A percentile compares a stretch with the other conserved stretches of the same genome.
These are phyloP conservation scores for Troilus luridus DNA, from an alignment of 2,888 invertebrate genomes.

Conservation along the genomic window DNA sequence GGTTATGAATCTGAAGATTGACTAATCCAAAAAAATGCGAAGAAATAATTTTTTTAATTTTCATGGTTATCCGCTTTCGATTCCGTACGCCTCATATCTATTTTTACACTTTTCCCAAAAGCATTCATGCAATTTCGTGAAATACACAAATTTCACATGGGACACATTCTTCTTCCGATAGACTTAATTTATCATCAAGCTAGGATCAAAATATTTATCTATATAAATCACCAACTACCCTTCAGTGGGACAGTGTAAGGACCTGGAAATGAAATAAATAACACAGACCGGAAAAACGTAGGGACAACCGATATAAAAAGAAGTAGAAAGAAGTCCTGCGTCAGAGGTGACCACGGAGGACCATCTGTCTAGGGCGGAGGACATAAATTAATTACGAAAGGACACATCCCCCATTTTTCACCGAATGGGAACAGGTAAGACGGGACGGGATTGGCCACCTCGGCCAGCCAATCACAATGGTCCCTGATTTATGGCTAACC, in stretches of 20 bases:
- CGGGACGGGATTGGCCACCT: constrained; percentile 45
- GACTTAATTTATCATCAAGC: background rate
- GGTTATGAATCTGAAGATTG: too few relatives aligned
- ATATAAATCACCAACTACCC: background rate
- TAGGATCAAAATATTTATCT: background rate
- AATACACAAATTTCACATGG: background rate
- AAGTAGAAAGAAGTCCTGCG: constrained; percentile 41
- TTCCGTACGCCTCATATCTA: too few relatives aligned
- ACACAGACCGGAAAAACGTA: background rate
- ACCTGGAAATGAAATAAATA: background rate
- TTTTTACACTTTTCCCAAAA: too few relatives aligned
- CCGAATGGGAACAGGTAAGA: constrained; percentile 38
- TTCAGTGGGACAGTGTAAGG: background rate
- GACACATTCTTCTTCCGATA: background rate
- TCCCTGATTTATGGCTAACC: constrained; percentile 40
- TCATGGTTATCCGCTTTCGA: too few relatives aligned
- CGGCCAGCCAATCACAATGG: constrained; percentile 48
- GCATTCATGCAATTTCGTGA: background rate
- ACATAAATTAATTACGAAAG: constrained; percentile 48
- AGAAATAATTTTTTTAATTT: too few relatives aligned
- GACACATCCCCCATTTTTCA: constrained; percentile 49
- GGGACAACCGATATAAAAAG: constrained; percentile 4
- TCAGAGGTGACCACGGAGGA: constrained; percentile 45
- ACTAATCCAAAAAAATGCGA: too few relatives aligned
- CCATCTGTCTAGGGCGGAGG: constrained; percentile 10